A percentile compares a stretch with the other conserved stretches of the same genome.
These are phyloP conservation scores for Chaetodon trifascialis DNA, from an alignment of 2,113 vertebrate genomes.

Conservation along the genomic window DNA sequence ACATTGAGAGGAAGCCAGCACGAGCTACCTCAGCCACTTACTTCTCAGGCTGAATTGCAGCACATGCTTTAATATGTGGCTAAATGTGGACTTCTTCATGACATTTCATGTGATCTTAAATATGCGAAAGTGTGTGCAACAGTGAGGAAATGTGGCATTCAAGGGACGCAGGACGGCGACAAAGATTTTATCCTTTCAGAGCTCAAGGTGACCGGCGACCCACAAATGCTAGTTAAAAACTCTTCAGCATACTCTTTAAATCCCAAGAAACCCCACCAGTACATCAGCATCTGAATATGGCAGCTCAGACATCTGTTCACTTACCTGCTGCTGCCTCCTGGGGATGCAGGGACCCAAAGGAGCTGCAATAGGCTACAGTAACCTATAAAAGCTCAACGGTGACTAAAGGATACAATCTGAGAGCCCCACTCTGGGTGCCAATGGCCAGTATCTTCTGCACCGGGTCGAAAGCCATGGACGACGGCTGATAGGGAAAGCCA, in stretches of 20 bases:
- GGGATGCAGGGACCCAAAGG: slow-evolving; percentile 25
- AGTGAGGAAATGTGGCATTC: neutral
- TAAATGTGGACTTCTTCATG: neutral
- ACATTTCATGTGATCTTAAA: neutral
- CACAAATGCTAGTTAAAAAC: neutral
- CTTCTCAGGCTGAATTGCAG: neutral
- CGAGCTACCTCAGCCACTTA: slow-evolving; percentile 18
- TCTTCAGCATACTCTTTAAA: slow-evolving; percentile 16
- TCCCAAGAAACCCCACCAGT: slow-evolving; percentile 28
- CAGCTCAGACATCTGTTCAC: slow-evolving; percentile 53
- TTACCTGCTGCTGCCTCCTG: slow-evolving; percentile 62
- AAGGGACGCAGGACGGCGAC: neutral
- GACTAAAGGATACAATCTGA: slow-evolving; percentile 99
- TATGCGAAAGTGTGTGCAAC: neutral
- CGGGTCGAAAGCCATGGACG: slow-evolving; percentile 97
- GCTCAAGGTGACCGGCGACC: neutral
- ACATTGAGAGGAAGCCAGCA: slow-evolving; percentile 37
- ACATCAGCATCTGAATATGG: slow-evolving; percentile 25
- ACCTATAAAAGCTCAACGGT: slow-evolving; percentile 29
- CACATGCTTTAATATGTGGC: neutral
- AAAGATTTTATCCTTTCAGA: neutral
- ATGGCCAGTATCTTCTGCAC: slow-evolving; percentile 99
- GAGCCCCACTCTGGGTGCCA: slow-evolving; percentile 94
- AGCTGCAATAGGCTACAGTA: slow-evolving; percentile 14
- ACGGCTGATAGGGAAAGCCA: slow-evolving; percentile 98